Percentiles rank a stretch among this genome's conserved stretches.
phyloP scores from a whole-genome alignment of 1,140 invertebrate genomes.

The Wasmannia auropunctata region DNA sequence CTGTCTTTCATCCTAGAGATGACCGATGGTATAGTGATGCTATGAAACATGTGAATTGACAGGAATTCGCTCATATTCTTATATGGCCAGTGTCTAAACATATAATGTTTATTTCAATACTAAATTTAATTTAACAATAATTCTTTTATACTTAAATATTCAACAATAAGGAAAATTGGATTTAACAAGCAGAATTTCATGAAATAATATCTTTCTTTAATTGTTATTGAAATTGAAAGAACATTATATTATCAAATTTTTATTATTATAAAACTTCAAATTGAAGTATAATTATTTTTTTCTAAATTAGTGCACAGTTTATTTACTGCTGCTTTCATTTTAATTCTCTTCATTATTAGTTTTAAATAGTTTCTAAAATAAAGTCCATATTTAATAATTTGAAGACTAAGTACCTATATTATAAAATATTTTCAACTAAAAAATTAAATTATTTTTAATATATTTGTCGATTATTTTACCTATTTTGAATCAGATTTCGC shows the following conservation, averaged over 20 bases:
- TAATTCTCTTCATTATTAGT: background rate
- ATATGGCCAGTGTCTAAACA: background rate
- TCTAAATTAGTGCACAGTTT: background rate
- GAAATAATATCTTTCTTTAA: background rate
- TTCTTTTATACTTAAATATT: background rate
- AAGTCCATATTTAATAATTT: background rate
- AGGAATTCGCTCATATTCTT: background rate
- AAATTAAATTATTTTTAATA: background rate
- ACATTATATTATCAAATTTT: background rate
- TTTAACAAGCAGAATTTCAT: too few relatives aligned
- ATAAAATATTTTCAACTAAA: constrained; percentile 9
- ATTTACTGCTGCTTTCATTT: background rate
- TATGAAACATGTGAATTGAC: background rate
- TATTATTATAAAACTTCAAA: background rate
- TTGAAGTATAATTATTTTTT: background rate
- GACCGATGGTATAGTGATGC: constrained; percentile 31
- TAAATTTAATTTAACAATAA: background rate
- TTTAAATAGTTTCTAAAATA: background rate
- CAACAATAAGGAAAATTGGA: background rate
- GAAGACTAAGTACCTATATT: background rate
- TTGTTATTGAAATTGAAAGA: background rate
- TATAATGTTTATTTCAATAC: background rate
- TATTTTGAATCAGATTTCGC: background rate
- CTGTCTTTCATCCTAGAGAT: constrained; percentile 46
- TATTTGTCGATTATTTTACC: background rate